Conservation (phyloP, 2,888 invertebrate species). For the Leptinotarsa haldemani region DNA sequence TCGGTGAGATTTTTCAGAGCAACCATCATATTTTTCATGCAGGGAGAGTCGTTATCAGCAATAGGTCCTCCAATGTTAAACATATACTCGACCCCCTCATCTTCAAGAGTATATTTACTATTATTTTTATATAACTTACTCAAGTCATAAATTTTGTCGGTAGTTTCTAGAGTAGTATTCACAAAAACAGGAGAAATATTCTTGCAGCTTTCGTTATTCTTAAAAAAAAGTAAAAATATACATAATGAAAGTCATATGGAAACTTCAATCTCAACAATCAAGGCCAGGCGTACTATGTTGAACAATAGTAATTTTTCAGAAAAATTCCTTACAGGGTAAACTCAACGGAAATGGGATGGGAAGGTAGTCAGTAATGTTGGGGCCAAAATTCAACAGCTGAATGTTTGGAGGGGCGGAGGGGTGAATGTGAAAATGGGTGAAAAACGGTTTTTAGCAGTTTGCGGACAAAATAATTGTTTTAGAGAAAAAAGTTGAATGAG, state of each 20-base stretch:
- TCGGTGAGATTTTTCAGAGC: constrained; percentile 10
- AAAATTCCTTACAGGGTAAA: too few relatives aligned
- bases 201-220: constrained; percentile 8
- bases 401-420: too few relatives aligned
- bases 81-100: constrained; percentile 25
- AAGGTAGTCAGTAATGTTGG: too few relatives aligned
- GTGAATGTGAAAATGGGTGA: too few relatives aligned
- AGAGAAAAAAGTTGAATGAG: too few relatives aligned
- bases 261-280: too few relatives aligned
- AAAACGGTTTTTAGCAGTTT: too few relatives aligned
- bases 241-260: not conserved
- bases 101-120: constrained; percentile 20
- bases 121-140: not conserved
- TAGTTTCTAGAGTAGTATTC: constrained; percentile 6
- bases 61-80: constrained; percentile 31
- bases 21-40: constrained; percentile 19
- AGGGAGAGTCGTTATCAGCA: constrained; percentile 20
- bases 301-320: too few relatives aligned
- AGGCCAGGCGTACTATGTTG: too few relatives aligned
- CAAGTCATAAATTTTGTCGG: constrained; percentile 12
- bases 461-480: too few relatives aligned
- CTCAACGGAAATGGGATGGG: too few relatives aligned
- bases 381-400: too few relatives aligned
- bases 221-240: constrained; percentile 1
- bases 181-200: not conserved